These are phyloP conservation scores for Ginglymostoma cirratum DNA, from an alignment of 2,113 vertebrate genomes.

Conservation along the genomic window DNA sequence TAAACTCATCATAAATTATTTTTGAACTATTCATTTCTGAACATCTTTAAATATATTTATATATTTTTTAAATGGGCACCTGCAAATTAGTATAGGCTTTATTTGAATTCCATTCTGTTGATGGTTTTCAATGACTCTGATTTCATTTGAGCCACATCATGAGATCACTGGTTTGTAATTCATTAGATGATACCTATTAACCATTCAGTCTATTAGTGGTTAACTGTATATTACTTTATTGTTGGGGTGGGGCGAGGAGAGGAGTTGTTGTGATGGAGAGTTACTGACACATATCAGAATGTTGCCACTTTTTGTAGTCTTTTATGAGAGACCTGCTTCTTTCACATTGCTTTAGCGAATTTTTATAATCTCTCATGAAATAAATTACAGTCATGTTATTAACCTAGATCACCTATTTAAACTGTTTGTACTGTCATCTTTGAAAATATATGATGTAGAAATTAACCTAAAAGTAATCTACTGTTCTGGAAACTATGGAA, in stretches of 20 bases:
- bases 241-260: background rate
- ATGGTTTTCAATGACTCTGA: background rate
- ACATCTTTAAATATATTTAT: background rate
- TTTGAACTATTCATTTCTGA: background rate
- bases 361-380: background rate
- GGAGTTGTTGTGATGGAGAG: background rate
- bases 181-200: background rate
- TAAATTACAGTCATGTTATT: background rate
- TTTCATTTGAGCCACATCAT: background rate
- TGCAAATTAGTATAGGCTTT: background rate
- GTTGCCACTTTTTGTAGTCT: background rate
- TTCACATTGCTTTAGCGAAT: background rate
- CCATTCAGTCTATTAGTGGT: too few species aligned
- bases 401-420: background rate
- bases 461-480: background rate
- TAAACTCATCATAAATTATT: background rate
- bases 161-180: constrained; percentile 3
- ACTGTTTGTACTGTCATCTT: background rate
- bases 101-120: constrained; percentile 5
- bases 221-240: background rate
- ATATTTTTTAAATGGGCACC: background rate
- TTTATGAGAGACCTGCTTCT: background rate
- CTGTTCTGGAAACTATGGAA: constrained; percentile 2
- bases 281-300: background rate
- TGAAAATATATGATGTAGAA: background rate